Conservation (phyloP, 2,113 vertebrate species). For the Neolamprologus kungweensis region DNA sequence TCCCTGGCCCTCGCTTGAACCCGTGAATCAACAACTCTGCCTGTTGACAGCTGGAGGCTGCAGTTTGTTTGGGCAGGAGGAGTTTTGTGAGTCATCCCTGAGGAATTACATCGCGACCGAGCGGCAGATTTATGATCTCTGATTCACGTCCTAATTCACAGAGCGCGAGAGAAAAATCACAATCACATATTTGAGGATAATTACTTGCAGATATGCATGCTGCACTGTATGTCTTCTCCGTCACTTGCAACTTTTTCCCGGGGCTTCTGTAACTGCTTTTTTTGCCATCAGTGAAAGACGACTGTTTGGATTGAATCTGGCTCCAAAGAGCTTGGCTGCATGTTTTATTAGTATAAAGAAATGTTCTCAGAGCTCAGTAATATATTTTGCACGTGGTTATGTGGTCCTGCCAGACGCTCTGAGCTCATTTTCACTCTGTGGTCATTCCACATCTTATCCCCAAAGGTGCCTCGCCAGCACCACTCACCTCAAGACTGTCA, state of each 20-base stretch:
- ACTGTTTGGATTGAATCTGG: not conserved
- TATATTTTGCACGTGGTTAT: not conserved
- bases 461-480: not conserved
- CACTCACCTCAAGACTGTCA: slow-evolving; percentile 4
- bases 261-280: not conserved
- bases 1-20: slow-evolving; percentile 2
- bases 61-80: not conserved
- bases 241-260: not conserved
- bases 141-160: not conserved
- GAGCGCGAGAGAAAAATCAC: not conserved
- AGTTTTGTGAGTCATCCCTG: not conserved
- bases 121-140: not conserved
- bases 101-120: not conserved
- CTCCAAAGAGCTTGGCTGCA: not conserved
- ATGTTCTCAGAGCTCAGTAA: not conserved
- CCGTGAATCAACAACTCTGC: not conserved
- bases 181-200: not conserved
- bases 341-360: not conserved
- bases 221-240: not conserved
- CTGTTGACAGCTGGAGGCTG: slow-evolving; percentile 1
- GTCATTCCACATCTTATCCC: not conserved
- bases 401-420: not conserved
- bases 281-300: not conserved
- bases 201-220: not conserved
- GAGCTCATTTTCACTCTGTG: not conserved